phyloP scores from a whole-genome alignment of 1,140 invertebrate genomes.

The Pseudoatta argentina region DNA sequence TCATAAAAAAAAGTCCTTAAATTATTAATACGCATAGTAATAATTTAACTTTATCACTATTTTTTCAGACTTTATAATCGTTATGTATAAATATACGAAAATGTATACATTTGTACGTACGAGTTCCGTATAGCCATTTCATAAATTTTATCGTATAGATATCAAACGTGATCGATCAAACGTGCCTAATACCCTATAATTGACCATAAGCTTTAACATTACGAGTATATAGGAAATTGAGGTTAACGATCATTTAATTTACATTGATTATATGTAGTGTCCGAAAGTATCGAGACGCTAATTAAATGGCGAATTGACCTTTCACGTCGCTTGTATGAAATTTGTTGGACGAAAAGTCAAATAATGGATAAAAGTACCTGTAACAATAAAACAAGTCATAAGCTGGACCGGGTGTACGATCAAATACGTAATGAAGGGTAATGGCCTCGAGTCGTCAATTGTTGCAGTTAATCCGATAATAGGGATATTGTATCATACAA shows the following conservation, averaged over 20 bases:
- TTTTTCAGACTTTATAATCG: not conserved
- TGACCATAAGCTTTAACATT: conserved; percentile 49
- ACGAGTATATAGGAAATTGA: conserved; percentile 37
- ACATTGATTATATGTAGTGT: conserved; percentile 25
- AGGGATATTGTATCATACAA: conserved; percentile 49
- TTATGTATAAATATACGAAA: not conserved
- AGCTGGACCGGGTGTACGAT: conserved; percentile 6
- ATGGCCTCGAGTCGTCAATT: conserved; percentile 54
- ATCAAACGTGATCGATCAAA: conserved; percentile 46
- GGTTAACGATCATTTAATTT: conserved; percentile 57
- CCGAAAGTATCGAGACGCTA: conserved; percentile 45
- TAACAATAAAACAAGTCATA: conserved; percentile 49
- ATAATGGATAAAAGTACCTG: conserved; percentile 29
- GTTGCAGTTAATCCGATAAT: conserved; percentile 54
- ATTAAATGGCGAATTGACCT: conserved; percentile 31
- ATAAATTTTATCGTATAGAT: conserved; percentile 30
- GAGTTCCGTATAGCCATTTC: not conserved
- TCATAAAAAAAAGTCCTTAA: not conserved
- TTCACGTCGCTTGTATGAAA: not conserved
- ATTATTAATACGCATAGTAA: not conserved
- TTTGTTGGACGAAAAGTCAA: conserved; percentile 43
- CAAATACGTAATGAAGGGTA: conserved; percentile 56
- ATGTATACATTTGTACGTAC: too few species aligned
- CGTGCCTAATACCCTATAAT: conserved; percentile 39
- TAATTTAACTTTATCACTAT: not conserved